Conservation (phyloP, 2,797 vertebrate species). For the Allobates femoralis region DNA sequence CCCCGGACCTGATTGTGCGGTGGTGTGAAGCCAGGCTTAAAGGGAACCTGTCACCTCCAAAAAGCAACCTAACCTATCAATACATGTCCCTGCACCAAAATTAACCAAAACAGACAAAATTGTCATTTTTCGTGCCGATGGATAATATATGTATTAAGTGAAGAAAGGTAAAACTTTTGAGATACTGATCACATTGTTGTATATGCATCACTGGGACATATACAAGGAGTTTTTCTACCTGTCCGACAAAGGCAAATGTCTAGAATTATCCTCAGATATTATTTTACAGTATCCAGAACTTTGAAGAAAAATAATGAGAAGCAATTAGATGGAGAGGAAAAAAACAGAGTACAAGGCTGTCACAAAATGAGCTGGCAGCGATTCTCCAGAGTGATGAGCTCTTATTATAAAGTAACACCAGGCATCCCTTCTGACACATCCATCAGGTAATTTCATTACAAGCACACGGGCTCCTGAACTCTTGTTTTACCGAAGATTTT, state of each 20-base stretch:
- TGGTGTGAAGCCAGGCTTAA: too few relatives aligned
- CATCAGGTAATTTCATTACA: conserved; percentile 12
- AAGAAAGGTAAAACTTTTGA: background rate
- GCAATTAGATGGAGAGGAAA: conserved; percentile 1
- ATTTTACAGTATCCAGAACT: background rate
- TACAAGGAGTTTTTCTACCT: background rate
- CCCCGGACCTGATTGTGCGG: too few relatives aligned
- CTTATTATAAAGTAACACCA: conserved; percentile 27
- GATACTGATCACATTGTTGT: background rate
- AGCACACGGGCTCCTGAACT: background rate
- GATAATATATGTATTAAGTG: background rate
- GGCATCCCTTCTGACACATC: conserved; percentile 11
- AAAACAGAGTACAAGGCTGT: background rate
- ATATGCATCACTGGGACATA: background rate
- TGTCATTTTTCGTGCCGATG: background rate
- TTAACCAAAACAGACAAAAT: too few relatives aligned
- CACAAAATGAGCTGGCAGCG: conserved; percentile 10
- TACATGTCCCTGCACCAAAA: too few relatives aligned
- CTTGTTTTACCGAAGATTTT: background rate
- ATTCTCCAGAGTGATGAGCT: background rate
- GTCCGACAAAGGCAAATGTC: conserved; percentile 6
- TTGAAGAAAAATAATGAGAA: conserved; percentile 17
- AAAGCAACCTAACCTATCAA: too few relatives aligned
- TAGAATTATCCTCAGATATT: conserved; percentile 7
- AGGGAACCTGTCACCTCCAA: too few relatives aligned